Base-by-base conservation (phyloP, 2,113 vertebrate genomes). In the Condylura cristata region DNA sequence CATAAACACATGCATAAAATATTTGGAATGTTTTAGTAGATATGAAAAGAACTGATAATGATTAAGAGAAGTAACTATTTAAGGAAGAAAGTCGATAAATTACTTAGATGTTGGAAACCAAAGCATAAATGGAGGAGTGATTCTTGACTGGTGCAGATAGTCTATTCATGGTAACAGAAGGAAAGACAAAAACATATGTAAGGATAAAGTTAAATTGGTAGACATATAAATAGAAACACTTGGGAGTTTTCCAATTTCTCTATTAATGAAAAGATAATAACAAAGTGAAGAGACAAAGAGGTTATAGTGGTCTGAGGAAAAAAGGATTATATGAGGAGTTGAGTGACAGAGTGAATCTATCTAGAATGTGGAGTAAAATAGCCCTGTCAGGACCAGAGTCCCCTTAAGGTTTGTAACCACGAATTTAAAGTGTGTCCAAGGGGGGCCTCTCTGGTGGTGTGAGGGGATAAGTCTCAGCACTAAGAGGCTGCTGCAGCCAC, bases 361-460 rank as follows among this genome's bases (percentile, higher is more conserved):
- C 11, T 8, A 12, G 20, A 7, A 71, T 46, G 39, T 1, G 66
- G 18, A 70, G 20, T 2, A 61, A 39, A 51, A 65, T 80, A 30
- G n/a, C n/a, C 39, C 80, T 48, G 12, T 32, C 65, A 97, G 84
- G 41, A 37, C 70, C 60, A 7, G 20, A 13, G 41, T 80, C 34
- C 56, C 39, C 75, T n/a, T 91, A 80, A 84, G 87, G 10, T 89
- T 84, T 71, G 26, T 66, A 84, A 80, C 46, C 65, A 81, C 91
- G 30, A 93, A 96, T 86, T 58, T 94, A 71, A 74, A 89, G 51
- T 61, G 66, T 91, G 12, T 46, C 80, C 39, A 86, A 70, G 91
- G 39, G 71, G 80, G n/a, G n/a, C n/a, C n/a, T n/a, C n/a, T n/a
- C n/a, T n/a, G n/a, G n/a, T n/a, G n/a, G n/a, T n/a, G n/a, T n/a